Evolutionary conservation across 2,113 vertebrate species (phyloP), one percentile per base, ranked within the genome.

Genomic region (Perca flavescens): DNA sequence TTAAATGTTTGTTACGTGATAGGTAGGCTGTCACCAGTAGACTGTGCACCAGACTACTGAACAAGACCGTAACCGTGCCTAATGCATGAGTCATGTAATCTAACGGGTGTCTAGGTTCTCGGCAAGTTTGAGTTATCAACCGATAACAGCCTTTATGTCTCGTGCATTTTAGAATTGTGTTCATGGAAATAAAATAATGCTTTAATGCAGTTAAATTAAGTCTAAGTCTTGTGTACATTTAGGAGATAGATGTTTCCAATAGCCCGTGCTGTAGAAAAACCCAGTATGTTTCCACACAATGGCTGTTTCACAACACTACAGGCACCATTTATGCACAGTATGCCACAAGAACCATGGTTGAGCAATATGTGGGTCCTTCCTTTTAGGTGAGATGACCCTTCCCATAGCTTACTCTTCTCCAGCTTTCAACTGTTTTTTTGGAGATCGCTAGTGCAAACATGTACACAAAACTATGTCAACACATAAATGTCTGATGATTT

Each of bases 351-450:
- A 61, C 13, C 74, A 25, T 5, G 47, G 50, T 61, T 19, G 12
- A 57, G 65, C 74, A 67, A 43, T 28, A 83, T 78, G 50, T 49
- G 67, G 74, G 79, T 28, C 46, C 52, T 70, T 76, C 69, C 12
- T 40, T 77, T 77, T 40, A 54, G 75, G 74, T 52, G 84, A 68
- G 80, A 17, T 87, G 93, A 89, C 88, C 92, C 70, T 79, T 75
- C 81, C 73, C 88, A 82, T 46, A 57, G 86, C 84, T 81, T 52
- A 5, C 77, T 57, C 86, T 88, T 36, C 87, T 88, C 71, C 91
- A 83, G 86, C 77, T 89, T 88, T 82, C 80, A 91, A 86, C 91
- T 17, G 28, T 0, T 49, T 31, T 28, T n/a, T n/a, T 47, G 21
- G 19, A 61, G 61, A 56, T 72, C 25, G 52, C 17, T 25, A 16